A percentile compares a stretch with the other conserved stretches of the same genome.
Conservation (phyloP, 2,888 invertebrate species). For the Archaeoteleia sp. region DNA sequence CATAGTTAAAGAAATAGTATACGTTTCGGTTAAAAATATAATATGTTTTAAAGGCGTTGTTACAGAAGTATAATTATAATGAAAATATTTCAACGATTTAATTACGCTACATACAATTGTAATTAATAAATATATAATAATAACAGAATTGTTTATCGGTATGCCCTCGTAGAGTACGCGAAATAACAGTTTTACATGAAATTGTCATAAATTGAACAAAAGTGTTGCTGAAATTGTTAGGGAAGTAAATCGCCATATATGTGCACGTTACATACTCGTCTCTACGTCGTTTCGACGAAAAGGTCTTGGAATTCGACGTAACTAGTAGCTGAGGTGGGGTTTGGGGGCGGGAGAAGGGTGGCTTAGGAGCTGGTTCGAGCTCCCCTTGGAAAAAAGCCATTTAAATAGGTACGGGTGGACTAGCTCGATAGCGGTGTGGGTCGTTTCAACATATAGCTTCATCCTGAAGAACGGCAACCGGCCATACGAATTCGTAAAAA, state of each 20-base stretch:
- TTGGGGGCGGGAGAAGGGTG: slow-evolving; percentile 55
- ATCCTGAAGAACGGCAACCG: slow-evolving; percentile 61
- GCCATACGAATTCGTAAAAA: slow-evolving; percentile 60
- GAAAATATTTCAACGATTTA: too few species aligned
- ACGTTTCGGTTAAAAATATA: too few species aligned
- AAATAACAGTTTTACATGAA: neutral
- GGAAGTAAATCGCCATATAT: slow-evolving; percentile 61
- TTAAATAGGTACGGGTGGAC: slow-evolving; percentile 72
- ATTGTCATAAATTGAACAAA: slow-evolving; percentile 25
- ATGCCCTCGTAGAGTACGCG: too few species aligned
- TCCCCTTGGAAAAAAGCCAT: slow-evolving; percentile 72
- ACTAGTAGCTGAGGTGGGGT: slow-evolving; percentile 58
- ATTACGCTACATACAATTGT: too few species aligned
- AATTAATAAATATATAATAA: too few species aligned
- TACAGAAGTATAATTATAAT: too few species aligned
- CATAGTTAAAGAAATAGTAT: too few species aligned
- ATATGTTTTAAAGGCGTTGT: too few species aligned
- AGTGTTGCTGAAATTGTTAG: slow-evolving; percentile 21
- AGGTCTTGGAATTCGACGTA: slow-evolving; percentile 68
- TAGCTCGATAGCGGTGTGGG: slow-evolving; percentile 61
- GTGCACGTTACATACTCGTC: slow-evolving; percentile 48
- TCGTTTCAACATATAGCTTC: slow-evolving; percentile 66
- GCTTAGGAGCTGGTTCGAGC: slow-evolving; percentile 60
- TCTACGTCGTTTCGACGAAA: slow-evolving; percentile 60
- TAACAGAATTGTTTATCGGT: too few species aligned